These are phyloP conservation scores for Calyptommatus sinebrachiatus DNA, from an alignment of 2,113 vertebrate genomes.

Conservation along the genomic window DNA sequence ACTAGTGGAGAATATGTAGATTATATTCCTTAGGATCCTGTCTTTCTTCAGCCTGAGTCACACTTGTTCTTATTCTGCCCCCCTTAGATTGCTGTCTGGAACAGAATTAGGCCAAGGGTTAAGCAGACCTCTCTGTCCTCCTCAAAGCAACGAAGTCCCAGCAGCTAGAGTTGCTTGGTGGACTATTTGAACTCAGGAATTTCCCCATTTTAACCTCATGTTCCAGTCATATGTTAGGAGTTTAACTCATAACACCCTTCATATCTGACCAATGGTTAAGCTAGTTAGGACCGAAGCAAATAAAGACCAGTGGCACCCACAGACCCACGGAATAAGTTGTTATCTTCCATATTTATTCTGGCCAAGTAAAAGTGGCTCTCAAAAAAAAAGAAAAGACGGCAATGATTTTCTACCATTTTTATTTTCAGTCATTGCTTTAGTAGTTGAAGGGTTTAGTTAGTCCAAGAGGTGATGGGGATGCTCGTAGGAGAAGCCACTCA, in stretches of 20 bases:
- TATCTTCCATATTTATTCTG: not conserved
- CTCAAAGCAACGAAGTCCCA: not conserved
- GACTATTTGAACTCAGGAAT: not conserved
- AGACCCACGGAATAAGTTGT: not conserved
- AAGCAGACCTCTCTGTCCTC: not conserved
- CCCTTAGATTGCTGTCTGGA: too few species aligned
- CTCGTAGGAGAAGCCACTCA: too few species aligned
- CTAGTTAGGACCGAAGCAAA: not conserved
- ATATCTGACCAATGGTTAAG: too few species aligned
- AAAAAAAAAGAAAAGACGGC: too few species aligned
- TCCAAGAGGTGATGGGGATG: too few species aligned
- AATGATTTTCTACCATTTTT: not conserved
- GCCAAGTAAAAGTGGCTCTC: not conserved
- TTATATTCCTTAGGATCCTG: too few species aligned
- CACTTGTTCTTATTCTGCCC: not conserved
- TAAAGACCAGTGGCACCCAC: not conserved
- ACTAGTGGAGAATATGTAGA: not conserved
- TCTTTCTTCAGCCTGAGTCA: too few species aligned
- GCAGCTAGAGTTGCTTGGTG: not conserved
- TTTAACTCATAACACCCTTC: too few species aligned
- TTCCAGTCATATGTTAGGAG: too few species aligned
- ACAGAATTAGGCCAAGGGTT: too few species aligned
- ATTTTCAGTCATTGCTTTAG: not conserved
- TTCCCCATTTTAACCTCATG: too few species aligned
- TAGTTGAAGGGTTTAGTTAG: not conserved